These are phyloP conservation scores for Camptogramma bilineatum DNA, from an alignment of 2,888 invertebrate species.

Conservation along the genomic window DNA sequence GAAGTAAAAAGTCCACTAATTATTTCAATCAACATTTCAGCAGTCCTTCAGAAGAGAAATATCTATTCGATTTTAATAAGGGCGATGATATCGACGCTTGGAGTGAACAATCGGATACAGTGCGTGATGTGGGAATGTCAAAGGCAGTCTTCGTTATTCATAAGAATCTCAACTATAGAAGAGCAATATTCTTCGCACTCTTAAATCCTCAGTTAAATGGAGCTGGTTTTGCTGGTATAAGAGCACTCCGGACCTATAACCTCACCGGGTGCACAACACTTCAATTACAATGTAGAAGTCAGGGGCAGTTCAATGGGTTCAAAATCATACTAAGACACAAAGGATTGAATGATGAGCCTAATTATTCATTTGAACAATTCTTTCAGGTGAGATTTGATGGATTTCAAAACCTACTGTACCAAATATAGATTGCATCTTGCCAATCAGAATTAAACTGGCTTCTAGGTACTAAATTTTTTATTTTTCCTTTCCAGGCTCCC, in stretches of 20 bases:
- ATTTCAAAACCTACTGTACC: constrained; percentile 1
- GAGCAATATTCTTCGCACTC: constrained; percentile 87
- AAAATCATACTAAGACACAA: constrained; percentile 87
- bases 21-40: constrained; percentile 40
- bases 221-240: constrained; percentile 88
- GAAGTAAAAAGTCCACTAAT: not conserved
- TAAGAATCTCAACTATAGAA: constrained; percentile 84
- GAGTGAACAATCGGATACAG: constrained; percentile 88
- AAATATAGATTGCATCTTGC: too few species aligned
- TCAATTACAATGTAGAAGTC: constrained; percentile 84
- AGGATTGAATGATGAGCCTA: constrained; percentile 82
- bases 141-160: constrained; percentile 87
- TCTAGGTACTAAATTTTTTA: too few species aligned
- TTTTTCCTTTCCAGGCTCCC: constrained; percentile 83
- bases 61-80: constrained; percentile 86
- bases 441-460: too few species aligned
- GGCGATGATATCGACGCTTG: constrained; percentile 80
- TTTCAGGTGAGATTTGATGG: constrained; percentile 71
- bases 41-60: constrained; percentile 58
- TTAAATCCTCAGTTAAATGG: constrained; percentile 88
- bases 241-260: constrained; percentile 79
- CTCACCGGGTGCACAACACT: constrained; percentile 78
- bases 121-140: constrained; percentile 87
- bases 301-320: constrained; percentile 85
- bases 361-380: constrained; percentile 86